Evolutionary conservation across 2,113 vertebrate species (phyloP).

Genomic region (Hyaena hyaena): DNA sequence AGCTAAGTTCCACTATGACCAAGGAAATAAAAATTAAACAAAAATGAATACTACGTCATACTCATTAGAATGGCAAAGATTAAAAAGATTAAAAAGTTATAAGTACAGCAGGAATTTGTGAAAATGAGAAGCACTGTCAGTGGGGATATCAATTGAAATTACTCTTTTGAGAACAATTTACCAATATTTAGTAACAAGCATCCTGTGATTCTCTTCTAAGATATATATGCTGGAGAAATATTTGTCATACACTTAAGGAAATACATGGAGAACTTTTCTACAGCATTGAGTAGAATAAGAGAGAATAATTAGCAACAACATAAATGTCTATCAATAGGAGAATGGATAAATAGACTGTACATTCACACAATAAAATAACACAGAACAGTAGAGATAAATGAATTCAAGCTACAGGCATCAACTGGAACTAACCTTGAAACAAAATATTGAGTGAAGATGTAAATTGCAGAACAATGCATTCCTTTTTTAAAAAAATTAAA

Average conservation of each 20-base stretch:
- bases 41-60: not conserved
- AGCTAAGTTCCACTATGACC: not conserved
- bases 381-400: not conserved
- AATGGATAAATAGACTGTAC: not conserved
- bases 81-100: not conserved
- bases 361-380: not conserved
- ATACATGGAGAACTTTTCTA: not conserved
- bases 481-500: not conserved
- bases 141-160: not conserved
- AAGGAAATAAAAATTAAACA: not conserved
- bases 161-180: slow-evolving; percentile 13
- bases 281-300: not conserved
- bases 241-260: not conserved
- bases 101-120: not conserved
- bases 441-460: not conserved
- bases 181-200: not conserved
- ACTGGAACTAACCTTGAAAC: not conserved
- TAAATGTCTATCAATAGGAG: not conserved
- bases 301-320: not conserved
- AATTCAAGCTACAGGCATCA: not conserved
- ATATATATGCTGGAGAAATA: not conserved
- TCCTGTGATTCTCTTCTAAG: not conserved
- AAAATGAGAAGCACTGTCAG: not conserved
- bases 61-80: not conserved
- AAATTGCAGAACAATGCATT: not conserved